These are phyloP conservation scores for Ptychadena robeensis DNA, from an alignment of 2,797 vertebrate genomes.

Conservation along the genomic window DNA sequence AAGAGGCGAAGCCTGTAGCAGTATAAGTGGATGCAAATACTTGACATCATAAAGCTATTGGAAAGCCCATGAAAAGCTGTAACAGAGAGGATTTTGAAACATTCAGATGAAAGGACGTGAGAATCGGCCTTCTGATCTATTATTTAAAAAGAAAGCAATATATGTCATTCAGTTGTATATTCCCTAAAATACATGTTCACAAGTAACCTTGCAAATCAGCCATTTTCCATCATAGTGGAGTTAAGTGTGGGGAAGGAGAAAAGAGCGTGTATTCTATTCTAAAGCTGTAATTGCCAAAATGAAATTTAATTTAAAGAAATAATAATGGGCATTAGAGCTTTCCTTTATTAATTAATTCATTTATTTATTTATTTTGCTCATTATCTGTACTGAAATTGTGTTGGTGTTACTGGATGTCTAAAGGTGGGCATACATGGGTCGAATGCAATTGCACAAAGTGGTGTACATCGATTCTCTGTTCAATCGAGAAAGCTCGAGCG, in stretches of 20 bases:
- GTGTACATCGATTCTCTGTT: no score
- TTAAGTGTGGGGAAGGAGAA: constrained; percentile 2
- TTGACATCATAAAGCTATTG: constrained; percentile 56
- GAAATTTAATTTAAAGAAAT: neutral
- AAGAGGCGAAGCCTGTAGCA: constrained; percentile 35
- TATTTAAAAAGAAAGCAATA: constrained; percentile 43
- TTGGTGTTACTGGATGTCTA: no score
- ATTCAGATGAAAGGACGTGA: constrained; percentile 39
- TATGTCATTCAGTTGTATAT: constrained; percentile 42
- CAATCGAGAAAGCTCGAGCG: no score
- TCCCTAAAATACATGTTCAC: constrained; percentile 35
- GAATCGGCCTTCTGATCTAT: constrained; percentile 49
- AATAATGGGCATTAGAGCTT: no score
- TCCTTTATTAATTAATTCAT: neutral
- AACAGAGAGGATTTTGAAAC: constrained; percentile 11
- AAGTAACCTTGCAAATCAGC: constrained; percentile 20
- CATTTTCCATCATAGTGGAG: constrained; percentile 38
- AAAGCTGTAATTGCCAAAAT: constrained; percentile 6
- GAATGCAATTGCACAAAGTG: no score
- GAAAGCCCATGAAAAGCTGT: constrained; percentile 46
- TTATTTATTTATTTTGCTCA: no score
- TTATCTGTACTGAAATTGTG: no score
- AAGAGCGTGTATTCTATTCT: constrained; percentile 1
- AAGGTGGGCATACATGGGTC: no score
- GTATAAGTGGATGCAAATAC: constrained; percentile 55